A percentile compares a stretch with the other conserved stretches of the same genome.
phyloP scores from a whole-genome alignment of 2,113 vertebrate genomes.

The Maccullochella peelii region DNA sequence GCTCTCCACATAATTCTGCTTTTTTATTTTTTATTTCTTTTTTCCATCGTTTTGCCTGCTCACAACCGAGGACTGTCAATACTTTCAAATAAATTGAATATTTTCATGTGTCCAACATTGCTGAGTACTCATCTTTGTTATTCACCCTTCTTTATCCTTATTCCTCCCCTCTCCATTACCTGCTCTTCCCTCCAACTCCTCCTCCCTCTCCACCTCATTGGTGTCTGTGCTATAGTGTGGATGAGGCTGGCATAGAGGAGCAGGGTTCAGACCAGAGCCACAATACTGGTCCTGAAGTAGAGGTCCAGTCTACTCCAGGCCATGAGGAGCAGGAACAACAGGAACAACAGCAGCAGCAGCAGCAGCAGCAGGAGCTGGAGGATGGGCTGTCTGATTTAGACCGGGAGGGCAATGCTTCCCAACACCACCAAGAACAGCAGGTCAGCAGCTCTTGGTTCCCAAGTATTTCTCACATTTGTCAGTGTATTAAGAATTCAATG shows the following conservation, averaged over 20 bases:
- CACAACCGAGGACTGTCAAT: constrained; percentile 33
- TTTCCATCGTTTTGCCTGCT: constrained; percentile 53
- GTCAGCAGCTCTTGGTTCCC: constrained; percentile 39
- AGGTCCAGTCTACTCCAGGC: constrained; percentile 49
- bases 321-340: constrained; percentile 59
- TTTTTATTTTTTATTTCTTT: constrained; percentile 28
- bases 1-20: constrained; percentile 57
- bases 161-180: constrained; percentile 16
- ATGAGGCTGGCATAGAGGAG: constrained; percentile 70
- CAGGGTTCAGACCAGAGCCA: constrained; percentile 52
- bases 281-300: constrained; percentile 62
- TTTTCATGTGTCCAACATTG: not conserved
- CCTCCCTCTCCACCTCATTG: constrained; percentile 11
- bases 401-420: constrained; percentile 60
- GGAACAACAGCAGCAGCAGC: constrained; percentile 38
- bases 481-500: no score
- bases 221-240: constrained; percentile 63
- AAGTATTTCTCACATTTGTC: not conserved
- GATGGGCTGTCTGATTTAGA: constrained; percentile 52
- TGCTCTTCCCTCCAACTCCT: constrained; percentile 1
- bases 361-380: constrained; percentile 50
- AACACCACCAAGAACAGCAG: constrained; percentile 53
- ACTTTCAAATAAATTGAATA: constrained; percentile 6
- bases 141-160: not conserved
- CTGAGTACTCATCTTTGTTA: not conserved